Percentiles rank a stretch among this genome's conserved stretches.
Conservation (phyloP, 2,113 vertebrate species). For the Myodes glareolus region DNA sequence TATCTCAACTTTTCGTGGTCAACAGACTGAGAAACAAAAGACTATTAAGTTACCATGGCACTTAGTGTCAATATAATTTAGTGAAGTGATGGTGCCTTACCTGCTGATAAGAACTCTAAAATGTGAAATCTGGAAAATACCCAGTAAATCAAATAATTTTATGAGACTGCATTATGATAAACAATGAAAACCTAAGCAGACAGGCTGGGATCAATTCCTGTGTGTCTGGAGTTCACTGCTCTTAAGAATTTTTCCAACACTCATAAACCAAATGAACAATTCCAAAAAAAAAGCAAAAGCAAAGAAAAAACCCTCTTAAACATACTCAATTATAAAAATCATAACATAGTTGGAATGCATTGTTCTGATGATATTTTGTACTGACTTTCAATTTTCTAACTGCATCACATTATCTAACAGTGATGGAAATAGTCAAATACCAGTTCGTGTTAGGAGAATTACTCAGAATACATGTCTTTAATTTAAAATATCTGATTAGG, state of each 20-base stretch:
- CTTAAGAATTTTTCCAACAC: not conserved
- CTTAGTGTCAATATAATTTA: constrained; percentile 28
- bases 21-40: not conserved
- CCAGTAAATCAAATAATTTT: not conserved
- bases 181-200: not conserved
- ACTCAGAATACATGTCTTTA: not conserved
- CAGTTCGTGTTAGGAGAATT: not conserved
- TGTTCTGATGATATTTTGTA: constrained; percentile 7
- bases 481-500: not conserved
- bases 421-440: not conserved
- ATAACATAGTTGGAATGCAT: not conserved
- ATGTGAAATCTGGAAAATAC: not conserved
- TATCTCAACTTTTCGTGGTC: not conserved
- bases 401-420: not conserved
- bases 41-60: not conserved
- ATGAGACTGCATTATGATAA: not conserved
- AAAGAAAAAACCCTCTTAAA: not conserved
- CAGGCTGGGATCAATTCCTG: not conserved
- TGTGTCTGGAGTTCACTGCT: not conserved
- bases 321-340: not conserved
- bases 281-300: not conserved
- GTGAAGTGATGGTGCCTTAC: not conserved
- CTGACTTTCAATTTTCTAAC: constrained; percentile 45
- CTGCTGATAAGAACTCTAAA: constrained; percentile 17
- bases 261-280: not conserved